These are phyloP conservation scores for Tretioscincus oriximinensis DNA, from an alignment of 2,113 vertebrate genomes.

Conservation along the genomic window DNA sequence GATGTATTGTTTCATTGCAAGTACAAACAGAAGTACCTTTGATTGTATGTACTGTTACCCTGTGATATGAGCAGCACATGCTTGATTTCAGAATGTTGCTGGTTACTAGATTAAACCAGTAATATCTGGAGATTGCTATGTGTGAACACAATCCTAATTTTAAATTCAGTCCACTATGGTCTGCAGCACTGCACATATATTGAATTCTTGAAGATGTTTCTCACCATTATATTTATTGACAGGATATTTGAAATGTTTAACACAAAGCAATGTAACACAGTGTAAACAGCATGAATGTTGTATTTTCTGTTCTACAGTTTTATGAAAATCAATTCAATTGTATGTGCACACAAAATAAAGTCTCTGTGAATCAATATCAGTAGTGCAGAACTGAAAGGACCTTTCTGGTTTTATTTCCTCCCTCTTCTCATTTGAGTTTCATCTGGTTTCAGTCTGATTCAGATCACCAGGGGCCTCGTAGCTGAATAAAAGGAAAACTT, in stretches of 20 bases:
- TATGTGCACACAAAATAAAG: constrained; percentile 29
- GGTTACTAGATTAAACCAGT: no score
- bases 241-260: constrained; percentile 20
- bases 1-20: no score
- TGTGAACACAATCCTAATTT: background rate
- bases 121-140: no score
- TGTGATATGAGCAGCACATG: no score
- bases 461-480: background rate
- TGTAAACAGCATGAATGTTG: background rate
- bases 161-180: background rate
- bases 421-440: constrained; percentile 23
- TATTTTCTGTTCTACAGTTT: constrained; percentile 5
- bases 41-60: no score
- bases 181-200: background rate
- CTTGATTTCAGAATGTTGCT: no score
- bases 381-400: constrained; percentile 15
- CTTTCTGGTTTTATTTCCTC: constrained; percentile 12
- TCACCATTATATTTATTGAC: background rate
- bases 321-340: background rate
- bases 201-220: background rate
- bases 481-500: constrained; percentile 5
- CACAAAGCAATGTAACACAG: background rate
- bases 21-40: no score
- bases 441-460: constrained; percentile 23
- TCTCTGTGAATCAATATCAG: constrained; percentile 25